Evolutionary conservation across 2,797 vertebrate species (phyloP), one percentile per base, ranked within the genome.

Genomic region (Danio tinwini): DNA sequence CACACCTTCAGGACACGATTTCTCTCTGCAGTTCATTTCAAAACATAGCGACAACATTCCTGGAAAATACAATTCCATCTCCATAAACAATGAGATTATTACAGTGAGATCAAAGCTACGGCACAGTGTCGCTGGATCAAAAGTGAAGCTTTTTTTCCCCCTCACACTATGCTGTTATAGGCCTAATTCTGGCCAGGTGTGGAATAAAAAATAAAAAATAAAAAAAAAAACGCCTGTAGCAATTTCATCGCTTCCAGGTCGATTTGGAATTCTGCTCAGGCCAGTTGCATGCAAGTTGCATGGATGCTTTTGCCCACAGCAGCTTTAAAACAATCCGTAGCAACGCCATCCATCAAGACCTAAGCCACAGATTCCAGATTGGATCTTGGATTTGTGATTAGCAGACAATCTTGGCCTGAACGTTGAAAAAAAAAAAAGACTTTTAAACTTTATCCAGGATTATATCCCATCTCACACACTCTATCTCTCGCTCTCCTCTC

Each of bases 31-130:
- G 70, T 86, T 87, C 67, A 80, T 82, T 85, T 84, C 71, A 83
- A 88, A 70, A 17, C 67, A 47, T 69, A 86, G 85, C 86, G 80
- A 86, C 84, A 78, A 65, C 19, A 73, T 82, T 88, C 88, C 88
- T 82, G 88, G 81, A 81, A 88, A 87, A 82, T 81, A 82, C 83
- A 62, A 52, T 87, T 88, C 77, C 65, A 63, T 71, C 37, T 53
- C 37, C 56, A 71, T 79, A 53, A 63, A 72, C 58, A 63, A 71
- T 71, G 49, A 52, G 67, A 63, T 79, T 71, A 71, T 62, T 61
- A 39, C 11, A 40, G 44, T 21, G n/a, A 42, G 21, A 69, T 78
- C 47, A 70, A 69, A 71, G 56, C 37, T 37, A 53, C 0, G 13
- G 29, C 56, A 62, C 29, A 44, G 29, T 42, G 9, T 53, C 0